phyloP scores from a whole-genome alignment of 2,113 vertebrate genomes.

The Scolopax mira region DNA sequence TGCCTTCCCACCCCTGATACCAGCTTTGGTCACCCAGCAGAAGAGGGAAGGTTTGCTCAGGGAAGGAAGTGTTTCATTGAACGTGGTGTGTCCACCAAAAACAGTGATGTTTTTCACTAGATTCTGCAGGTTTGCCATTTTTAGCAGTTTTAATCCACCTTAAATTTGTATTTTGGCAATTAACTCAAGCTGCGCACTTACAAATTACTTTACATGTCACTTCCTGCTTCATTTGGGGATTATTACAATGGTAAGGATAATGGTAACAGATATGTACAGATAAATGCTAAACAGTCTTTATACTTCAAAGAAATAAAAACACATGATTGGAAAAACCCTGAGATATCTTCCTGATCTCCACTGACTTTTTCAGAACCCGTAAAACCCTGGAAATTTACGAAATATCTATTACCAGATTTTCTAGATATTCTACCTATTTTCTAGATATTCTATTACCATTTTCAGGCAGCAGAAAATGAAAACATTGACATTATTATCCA shows the following conservation, averaged over 20 bases:
- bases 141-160: neutral
- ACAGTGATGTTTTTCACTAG: neutral
- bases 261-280: neutral
- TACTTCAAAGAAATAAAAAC: neutral
- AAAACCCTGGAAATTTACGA: neutral
- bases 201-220: neutral
- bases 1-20: neutral
- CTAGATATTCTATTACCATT: neutral
- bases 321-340: neutral
- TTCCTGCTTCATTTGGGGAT: conserved; percentile 14
- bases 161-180: conserved; percentile 25
- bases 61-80: neutral
- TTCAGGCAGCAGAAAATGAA: conserved; percentile 15
- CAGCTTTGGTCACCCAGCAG: neutral
- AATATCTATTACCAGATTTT: neutral
- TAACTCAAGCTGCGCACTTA: neutral
- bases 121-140: neutral
- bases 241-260: conserved; percentile 15
- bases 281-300: neutral
- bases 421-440: neutral
- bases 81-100: neutral
- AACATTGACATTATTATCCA: neutral
- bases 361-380: neutral
- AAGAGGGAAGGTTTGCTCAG: neutral
- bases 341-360: neutral